These are phyloP conservation scores for Latrodectus elegans DNA, from an alignment of 2,888 invertebrate species.

Conservation along the genomic window DNA sequence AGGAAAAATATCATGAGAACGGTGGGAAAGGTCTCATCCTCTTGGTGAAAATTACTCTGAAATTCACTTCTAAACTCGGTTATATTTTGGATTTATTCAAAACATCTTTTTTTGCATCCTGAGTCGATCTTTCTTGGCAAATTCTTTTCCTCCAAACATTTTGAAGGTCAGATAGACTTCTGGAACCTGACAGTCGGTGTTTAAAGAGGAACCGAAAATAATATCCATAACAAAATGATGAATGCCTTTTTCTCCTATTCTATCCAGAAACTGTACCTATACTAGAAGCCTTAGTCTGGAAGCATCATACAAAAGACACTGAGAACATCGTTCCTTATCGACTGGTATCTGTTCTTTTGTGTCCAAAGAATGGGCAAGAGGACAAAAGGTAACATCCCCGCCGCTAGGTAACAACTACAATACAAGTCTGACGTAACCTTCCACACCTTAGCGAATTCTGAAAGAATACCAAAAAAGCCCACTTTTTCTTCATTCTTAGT, in stretches of 20 bases:
- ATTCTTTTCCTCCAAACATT: no score
- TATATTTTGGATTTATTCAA: no score
- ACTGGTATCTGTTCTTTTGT: slow-evolving; percentile 57
- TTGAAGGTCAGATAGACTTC: no score
- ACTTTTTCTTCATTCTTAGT: no score
- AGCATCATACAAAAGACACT: slow-evolving; percentile 31
- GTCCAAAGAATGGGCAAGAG: slow-evolving; percentile 17
- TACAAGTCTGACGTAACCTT: slow-evolving; percentile 43
- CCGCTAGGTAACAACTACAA: slow-evolving; percentile 36
- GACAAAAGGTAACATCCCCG: slow-evolving; percentile 50
- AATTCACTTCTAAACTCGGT: no score
- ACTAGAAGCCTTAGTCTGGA: background rate
- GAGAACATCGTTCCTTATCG: slow-evolving; percentile 27
- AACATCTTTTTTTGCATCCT: no score
- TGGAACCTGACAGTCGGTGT: no score
- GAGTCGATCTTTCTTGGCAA: no score
- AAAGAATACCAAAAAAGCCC: background rate
- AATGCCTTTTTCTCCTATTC: slow-evolving; percentile 6
- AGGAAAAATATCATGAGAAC: no score
- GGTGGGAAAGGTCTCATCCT: no score
- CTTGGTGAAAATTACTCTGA: no score
- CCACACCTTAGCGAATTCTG: slow-evolving; percentile 24
- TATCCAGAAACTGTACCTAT: slow-evolving; percentile 14
- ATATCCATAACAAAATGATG: no score
- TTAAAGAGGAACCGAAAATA: background rate